Base-by-base conservation (phyloP, 2,888 invertebrate species). In the Ashinkailepas kermadecensis region DNA sequence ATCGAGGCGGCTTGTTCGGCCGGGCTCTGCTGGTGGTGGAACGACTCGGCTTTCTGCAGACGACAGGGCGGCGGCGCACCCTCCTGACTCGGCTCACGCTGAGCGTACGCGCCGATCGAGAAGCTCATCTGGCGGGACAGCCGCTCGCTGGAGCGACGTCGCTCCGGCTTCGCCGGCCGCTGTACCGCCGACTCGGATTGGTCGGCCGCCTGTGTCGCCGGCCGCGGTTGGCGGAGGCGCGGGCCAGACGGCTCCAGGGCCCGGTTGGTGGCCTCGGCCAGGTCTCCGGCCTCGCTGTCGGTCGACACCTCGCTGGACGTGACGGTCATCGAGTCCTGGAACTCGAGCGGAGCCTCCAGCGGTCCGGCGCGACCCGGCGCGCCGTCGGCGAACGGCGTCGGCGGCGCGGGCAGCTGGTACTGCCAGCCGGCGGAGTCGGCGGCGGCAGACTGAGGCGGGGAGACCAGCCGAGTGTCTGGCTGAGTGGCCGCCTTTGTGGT, bases 321-420 rank as follows among this genome's bases (percentile, higher is more conserved):
- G 18, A 59, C 62, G 10, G 70, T 74, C 57, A 65, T 81, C 54
- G 25, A 39, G 64, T 81, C 81, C 23, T 81, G 65, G 67, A 64
- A 57, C 64, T 62, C 78, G 39, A 65, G 82, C n/a, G 67, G 59
- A 11, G 78, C 81, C 80, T 81, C 79, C 7, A 79, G 56, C 13
- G 81, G 81, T 21, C 58, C 58, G n/a, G 81, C 57, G 25, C 54
- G 39, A 4, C 39, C 65, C 0, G 81, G 18, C 10, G 83, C 81
- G 9, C 70, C 65, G 84, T 91, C 91, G 81, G 90, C 87, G 85
- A 91, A 90, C 23, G 89, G 89, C 81, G 89, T 89, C 1, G 91
- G 91, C 1, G 91, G 91, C 0, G 90, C 90, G 0, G 91, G 91
- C 74, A 91, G 87, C 83, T 89, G 88, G 87, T 91, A 89, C 85